A percentile compares a stretch with the other conserved stretches of the same genome.
phyloP scores from a whole-genome alignment of 2,888 invertebrate species.

The Chymomyza amoena region DNA sequence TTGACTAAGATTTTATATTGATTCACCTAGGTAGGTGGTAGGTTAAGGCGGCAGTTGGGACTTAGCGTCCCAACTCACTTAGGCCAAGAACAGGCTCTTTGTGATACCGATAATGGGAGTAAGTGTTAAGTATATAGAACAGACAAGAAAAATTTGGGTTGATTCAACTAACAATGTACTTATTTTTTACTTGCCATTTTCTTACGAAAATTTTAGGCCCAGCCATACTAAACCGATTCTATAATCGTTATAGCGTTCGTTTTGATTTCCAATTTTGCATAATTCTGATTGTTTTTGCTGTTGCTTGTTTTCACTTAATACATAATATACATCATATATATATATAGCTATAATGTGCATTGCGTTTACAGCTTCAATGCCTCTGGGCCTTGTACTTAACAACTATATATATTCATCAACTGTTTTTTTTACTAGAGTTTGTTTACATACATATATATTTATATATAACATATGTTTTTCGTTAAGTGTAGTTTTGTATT shows the following conservation, averaged over 20 bases:
- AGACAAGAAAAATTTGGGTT: too few relatives aligned
- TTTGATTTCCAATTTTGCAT: slow-evolving; percentile 22
- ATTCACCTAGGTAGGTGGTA: too few relatives aligned
- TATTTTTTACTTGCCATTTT: slow-evolving; percentile 27
- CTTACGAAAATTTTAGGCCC: background rate
- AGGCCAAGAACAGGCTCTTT: too few relatives aligned
- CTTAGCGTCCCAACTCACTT: too few relatives aligned
- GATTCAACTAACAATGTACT: too few relatives aligned
- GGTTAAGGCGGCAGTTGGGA: too few relatives aligned
- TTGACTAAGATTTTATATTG: too few relatives aligned
- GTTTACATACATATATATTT: slow-evolving; percentile 10
- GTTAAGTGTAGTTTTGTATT: background rate
- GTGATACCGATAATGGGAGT: too few relatives aligned
- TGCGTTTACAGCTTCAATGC: slow-evolving; percentile 26
- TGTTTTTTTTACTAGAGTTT: slow-evolving; percentile 7
- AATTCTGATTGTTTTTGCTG: slow-evolving; percentile 42
- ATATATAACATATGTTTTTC: slow-evolving; percentile 32
- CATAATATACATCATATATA: slow-evolving; percentile 28
- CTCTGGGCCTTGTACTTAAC: background rate
- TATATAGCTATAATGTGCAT: slow-evolving; percentile 2
- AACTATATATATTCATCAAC: background rate
- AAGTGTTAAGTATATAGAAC: too few relatives aligned
- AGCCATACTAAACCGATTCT: slow-evolving; percentile 18
- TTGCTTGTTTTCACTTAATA: slow-evolving; percentile 23
- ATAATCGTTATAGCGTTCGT: slow-evolving; percentile 9